Base-by-base conservation (phyloP, 2,797 vertebrate genomes). In the Amniataba percoides region DNA sequence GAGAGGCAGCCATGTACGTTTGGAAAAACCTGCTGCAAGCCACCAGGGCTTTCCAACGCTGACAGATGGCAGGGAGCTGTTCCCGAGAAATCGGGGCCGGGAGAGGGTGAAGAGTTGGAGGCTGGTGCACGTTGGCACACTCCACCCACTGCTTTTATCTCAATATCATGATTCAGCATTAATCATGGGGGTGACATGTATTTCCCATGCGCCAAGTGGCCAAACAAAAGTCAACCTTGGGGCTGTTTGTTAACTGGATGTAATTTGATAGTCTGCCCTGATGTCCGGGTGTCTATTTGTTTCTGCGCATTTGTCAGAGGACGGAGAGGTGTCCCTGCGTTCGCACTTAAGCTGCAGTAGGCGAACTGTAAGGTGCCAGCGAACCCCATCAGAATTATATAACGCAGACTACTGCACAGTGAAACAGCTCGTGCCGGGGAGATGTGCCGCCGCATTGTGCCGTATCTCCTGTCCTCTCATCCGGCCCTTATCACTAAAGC, bases 11-110 rank as follows among this genome's bases (percentile, higher is more conserved):
- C 89, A 87, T 89, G 89, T 86, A 88, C 86, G 77, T 88, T 88
- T 84, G 81, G 76, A 87, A 88, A 90, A 89, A 84, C 78, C 81
- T 80, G 81, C 88, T 80, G 82, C 80, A 94, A 92, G 80, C 84
- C 92, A 91, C 90, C 76, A 56, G 85, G 84, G 89, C 89, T 91
- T 94, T 91, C 88, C 91, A 90, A 77, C 61, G 77, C 84, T 91
- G 93, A 94, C 93, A 95, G 92, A 95, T 95, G 93, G 93, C 88
- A 77, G 71, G 34, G 85, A 92, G 88, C 78, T 80, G 74, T 83
- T 92, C 85, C 84, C 63, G 69, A 87, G 80, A 81, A 85, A 87
- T n/a, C 78, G 49, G 45, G 59, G 68, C 63, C 55, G 64, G 73
- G 71, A 61, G 83, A 84, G 81, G 71, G 63, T 71, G 59, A 79